Evolutionary conservation across 2,888 invertebrate species (phyloP).

Genomic region (Chrysina gloriosa): DNA sequence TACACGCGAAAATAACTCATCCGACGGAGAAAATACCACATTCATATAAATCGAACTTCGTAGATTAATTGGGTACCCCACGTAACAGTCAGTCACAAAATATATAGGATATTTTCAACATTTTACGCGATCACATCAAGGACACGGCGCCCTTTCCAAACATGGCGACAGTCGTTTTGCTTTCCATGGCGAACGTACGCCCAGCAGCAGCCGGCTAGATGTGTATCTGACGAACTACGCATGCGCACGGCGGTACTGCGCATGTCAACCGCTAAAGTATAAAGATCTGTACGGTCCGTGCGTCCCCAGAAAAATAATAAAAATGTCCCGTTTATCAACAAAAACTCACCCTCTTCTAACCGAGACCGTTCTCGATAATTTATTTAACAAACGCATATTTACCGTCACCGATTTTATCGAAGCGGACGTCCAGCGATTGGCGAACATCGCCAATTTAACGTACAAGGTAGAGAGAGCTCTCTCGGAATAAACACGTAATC

Average conservation of each 20-base stretch:
- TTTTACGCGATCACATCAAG: constrained; percentile 65
- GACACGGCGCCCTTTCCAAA: constrained; percentile 66
- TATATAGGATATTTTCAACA: constrained; percentile 67
- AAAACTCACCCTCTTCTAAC: constrained; percentile 61
- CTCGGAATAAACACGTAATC: constrained; percentile 17
- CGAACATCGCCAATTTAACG: constrained; percentile 59
- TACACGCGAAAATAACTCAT: constrained; percentile 70
- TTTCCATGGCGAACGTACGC: constrained; percentile 55
- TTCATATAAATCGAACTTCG: constrained; percentile 63
- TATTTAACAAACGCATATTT: constrained; percentile 68
- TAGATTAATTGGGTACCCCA: constrained; percentile 68
- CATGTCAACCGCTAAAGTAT: constrained; percentile 45
- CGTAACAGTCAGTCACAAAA: constrained; percentile 67
- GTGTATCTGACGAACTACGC: constrained; percentile 48
- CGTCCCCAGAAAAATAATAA: constrained; percentile 33
- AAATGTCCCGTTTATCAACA: constrained; percentile 52
- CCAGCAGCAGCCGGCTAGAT: constrained; percentile 54
- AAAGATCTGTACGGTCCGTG: constrained; percentile 24
- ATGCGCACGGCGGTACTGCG: constrained; percentile 48
- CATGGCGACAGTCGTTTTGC: constrained; percentile 68
- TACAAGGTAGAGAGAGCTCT: constrained; percentile 51
- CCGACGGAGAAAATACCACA: constrained; percentile 66
- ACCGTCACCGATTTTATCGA: constrained; percentile 71
- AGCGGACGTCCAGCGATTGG: constrained; percentile 69
- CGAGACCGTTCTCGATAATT: constrained; percentile 63